Evolutionary conservation across 2,797 vertebrate species (phyloP).

Genomic region (Gymnothorax javanicus): DNA sequence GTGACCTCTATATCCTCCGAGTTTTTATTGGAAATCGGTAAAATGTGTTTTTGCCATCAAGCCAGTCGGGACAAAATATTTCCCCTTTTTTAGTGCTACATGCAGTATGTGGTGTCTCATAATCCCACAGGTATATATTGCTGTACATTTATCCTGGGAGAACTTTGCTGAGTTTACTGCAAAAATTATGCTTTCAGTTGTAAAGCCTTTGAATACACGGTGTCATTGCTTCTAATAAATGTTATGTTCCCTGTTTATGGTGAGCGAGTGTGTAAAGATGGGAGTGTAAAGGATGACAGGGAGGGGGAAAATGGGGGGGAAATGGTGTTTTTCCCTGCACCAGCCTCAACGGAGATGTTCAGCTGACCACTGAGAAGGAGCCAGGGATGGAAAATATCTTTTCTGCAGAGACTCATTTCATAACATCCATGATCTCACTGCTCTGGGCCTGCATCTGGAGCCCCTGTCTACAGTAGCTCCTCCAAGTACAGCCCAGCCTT

Average conservation of each 20-base stretch:
- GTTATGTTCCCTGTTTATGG: not conserved
- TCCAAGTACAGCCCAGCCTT: constrained; percentile 29
- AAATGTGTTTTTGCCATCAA: constrained; percentile 7
- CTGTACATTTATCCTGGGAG: not conserved
- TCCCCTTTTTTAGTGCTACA: not conserved
- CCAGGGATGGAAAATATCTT: constrained; percentile 62
- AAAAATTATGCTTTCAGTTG: not conserved
- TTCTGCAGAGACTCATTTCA: constrained; percentile 48
- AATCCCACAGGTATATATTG: constrained; percentile 1
- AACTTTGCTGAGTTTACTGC: not conserved
- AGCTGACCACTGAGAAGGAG: constrained; percentile 66
- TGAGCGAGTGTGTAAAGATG: not conserved
- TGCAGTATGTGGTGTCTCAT: not conserved
- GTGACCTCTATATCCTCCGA: not conserved
- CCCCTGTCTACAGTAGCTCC: constrained; percentile 47
- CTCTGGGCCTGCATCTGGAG: constrained; percentile 65
- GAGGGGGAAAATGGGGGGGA: not conserved
- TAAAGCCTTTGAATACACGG: not conserved
- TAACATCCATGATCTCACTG: constrained; percentile 70
- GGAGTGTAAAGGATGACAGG: not conserved
- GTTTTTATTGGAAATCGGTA: not conserved
- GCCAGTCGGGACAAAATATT: not conserved
- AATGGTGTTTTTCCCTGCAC: not conserved
- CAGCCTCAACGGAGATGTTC: constrained; percentile 57
- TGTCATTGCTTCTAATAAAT: not conserved